Evolutionary conservation across 1,140 invertebrate genomes (phyloP).

Genomic region (Drosophila pandora): DNA sequence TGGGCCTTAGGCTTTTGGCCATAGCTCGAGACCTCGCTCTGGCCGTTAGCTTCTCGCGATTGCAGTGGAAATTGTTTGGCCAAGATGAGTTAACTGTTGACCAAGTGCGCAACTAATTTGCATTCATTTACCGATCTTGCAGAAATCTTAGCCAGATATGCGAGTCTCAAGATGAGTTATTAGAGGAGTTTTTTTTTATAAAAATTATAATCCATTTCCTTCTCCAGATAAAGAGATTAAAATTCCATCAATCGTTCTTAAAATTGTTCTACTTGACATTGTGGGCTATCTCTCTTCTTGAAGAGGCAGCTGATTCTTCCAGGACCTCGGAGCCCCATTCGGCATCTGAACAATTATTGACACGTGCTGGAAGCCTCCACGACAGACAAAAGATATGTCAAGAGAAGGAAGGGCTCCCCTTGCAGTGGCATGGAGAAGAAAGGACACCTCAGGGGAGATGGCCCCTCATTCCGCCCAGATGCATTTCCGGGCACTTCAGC

Average conservation of each 20-base stretch:
- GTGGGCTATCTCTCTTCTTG: background rate
- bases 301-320: slow-evolving; percentile 59
- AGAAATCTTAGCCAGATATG: slow-evolving; percentile 24
- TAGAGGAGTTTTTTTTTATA: slow-evolving; percentile 10
- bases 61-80: slow-evolving; percentile 37
- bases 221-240: background rate
- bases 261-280: slow-evolving; percentile 3
- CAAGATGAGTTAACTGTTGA: slow-evolving; percentile 75
- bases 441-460: slow-evolving; percentile 17
- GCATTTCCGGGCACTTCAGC: slow-evolving; percentile 73
- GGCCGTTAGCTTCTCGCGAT: slow-evolving; percentile 42
- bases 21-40: slow-evolving; percentile 12
- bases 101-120: slow-evolving; percentile 76
- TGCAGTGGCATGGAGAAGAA: background rate
- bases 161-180: slow-evolving; percentile 9
- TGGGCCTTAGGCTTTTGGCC: slow-evolving; percentile 23
- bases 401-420: background rate
- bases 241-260: background rate
- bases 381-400: slow-evolving; percentile 14
- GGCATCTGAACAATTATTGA: slow-evolving; percentile 72
- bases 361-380: slow-evolving; percentile 69
- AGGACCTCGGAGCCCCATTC: slow-evolving; percentile 25
- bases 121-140: slow-evolving; percentile 55
- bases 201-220: background rate
- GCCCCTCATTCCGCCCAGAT: slow-evolving; percentile 37